Conservation (phyloP, 2,113 vertebrate species). For the Spizaetus ornatus region DNA sequence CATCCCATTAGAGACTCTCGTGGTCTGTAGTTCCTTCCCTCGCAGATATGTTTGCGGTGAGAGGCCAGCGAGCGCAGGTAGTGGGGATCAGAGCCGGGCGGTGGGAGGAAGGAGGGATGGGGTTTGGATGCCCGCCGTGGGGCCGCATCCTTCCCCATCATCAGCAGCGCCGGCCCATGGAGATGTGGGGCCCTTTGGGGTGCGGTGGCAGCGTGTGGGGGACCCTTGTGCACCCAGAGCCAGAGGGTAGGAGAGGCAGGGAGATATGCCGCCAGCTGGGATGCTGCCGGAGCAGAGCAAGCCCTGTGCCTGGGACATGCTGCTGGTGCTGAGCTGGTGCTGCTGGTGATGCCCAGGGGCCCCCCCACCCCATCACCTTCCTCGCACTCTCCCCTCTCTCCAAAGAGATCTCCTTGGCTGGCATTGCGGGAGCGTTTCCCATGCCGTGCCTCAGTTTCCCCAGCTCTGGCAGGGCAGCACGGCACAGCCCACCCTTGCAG, state of each 20-base stretch:
- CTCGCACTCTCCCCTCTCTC: background rate
- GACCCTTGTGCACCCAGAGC: background rate
- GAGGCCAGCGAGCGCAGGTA: background rate
- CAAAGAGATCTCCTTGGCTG: accelerated
- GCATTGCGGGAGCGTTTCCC: accelerated
- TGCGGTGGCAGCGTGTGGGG: accelerated
- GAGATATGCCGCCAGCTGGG: background rate
- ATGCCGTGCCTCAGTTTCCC: background rate
- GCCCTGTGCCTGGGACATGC: accelerated
- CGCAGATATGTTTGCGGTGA: accelerated
- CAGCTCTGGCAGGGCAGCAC: background rate
- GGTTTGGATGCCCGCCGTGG: accelerated
- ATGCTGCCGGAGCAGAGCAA: background rate
- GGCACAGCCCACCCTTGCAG: background rate
- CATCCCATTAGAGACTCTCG: background rate
- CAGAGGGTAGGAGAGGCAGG: accelerated
- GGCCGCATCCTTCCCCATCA: accelerated
- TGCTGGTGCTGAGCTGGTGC: background rate
- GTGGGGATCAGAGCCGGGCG: background rate
- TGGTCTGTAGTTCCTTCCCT: background rate
- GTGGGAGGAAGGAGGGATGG: background rate
- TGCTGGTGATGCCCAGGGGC: accelerated
- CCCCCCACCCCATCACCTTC: accelerated
- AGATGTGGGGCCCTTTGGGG: background rate
- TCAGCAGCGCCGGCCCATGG: accelerated